Conservation (phyloP, 2,113 vertebrate genomes). For the Pluvianellus socialis region DNA sequence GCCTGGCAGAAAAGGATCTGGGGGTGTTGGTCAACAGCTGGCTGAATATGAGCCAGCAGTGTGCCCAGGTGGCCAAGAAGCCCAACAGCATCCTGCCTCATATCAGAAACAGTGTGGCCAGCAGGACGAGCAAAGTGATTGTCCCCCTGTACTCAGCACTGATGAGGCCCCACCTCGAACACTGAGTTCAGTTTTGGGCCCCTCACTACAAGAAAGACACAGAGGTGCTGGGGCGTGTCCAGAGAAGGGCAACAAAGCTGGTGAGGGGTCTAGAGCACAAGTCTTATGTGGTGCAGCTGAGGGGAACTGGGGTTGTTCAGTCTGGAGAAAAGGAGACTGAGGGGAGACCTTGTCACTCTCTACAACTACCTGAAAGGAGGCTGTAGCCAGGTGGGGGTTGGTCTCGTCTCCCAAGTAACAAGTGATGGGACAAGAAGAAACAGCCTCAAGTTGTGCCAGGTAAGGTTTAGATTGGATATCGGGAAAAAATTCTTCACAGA, state of each 20-base stretch:
- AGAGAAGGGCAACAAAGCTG: background rate
- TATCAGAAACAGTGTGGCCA: background rate
- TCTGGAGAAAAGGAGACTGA: background rate
- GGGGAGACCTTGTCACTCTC: background rate
- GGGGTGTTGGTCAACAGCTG: accelerated
- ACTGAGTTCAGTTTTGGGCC: background rate
- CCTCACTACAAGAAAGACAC: too few species aligned
- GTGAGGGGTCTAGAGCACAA: background rate
- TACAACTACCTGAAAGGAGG: background rate
- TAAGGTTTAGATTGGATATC: background rate
- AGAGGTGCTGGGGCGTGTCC: background rate
- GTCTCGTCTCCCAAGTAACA: background rate
- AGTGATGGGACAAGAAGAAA: background rate
- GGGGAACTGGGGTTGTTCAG: background rate
- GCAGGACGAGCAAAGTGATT: background rate
- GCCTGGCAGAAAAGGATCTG: accelerated
- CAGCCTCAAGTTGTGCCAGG: background rate
- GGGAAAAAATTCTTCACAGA: background rate
- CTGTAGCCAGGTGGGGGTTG: background rate
- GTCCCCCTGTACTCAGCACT: accelerated
- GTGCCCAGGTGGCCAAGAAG: background rate
- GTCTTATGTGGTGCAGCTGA: background rate
- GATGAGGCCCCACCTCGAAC: accelerated
- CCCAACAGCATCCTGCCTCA: background rate
- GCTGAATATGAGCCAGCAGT: background rate